Percentiles rank a stretch among this genome's conserved stretches.
These are phyloP conservation scores for Donacobius atricapilla DNA, from an alignment of 2,113 vertebrate species.

Conservation along the genomic window DNA sequence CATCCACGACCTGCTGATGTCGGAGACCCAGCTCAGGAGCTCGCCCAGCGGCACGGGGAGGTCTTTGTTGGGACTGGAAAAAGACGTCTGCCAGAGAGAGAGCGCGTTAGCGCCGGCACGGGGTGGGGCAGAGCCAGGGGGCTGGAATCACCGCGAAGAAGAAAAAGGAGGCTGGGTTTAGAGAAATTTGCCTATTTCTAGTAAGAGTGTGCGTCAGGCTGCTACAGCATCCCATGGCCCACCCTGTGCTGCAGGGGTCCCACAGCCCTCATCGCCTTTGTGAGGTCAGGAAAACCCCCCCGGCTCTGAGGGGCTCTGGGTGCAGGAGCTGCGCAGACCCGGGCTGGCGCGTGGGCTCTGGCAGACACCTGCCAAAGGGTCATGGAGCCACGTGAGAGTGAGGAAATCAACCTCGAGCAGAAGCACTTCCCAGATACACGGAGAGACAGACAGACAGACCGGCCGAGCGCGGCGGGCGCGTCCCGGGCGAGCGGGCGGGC, in stretches of 20 bases:
- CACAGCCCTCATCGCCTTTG: rapidly evolving
- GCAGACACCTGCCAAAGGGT: background rate
- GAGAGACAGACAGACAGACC: background rate
- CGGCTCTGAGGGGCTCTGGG: rapidly evolving
- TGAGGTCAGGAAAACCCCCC: background rate
- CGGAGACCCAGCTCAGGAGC: slow-evolving; percentile 43
- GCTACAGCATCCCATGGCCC: background rate
- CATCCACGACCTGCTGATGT: background rate
- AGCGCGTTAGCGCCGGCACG: background rate
- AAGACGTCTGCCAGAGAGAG: slow-evolving; percentile 47
- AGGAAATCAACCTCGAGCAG: background rate
- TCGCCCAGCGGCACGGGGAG: background rate
- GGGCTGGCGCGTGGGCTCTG: background rate
- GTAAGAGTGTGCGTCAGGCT: background rate
- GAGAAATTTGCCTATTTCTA: background rate
- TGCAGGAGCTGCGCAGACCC: background rate
- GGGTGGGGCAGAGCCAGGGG: background rate
- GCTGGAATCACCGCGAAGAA: background rate
- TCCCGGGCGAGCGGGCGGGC: background rate
- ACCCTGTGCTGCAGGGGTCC: background rate
- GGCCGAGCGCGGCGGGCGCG: background rate
- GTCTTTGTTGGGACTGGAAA: slow-evolving; percentile 16
- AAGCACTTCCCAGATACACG: slow-evolving; percentile 55
- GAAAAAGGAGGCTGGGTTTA: background rate
- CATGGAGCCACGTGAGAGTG: background rate